Evolutionary conservation across 1,140 invertebrate genomes (phyloP).

Genomic region (Scaptomyza pallida): DNA sequence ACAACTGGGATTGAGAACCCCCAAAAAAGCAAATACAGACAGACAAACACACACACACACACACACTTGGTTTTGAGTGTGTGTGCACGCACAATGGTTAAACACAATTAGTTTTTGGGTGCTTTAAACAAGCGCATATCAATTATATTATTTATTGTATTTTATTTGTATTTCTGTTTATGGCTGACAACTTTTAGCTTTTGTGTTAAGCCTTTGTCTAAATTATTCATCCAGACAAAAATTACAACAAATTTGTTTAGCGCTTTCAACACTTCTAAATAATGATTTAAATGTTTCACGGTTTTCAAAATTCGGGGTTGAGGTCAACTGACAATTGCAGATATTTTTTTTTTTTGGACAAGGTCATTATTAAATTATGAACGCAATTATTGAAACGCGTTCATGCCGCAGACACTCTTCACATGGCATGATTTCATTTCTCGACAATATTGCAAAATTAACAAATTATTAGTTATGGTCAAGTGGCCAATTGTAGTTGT

Average conservation of each 20-base stretch:
- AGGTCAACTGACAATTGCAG: slow-evolving; percentile 25
- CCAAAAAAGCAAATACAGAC: not conserved
- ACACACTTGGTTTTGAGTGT: not conserved
- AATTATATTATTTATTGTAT: slow-evolving; percentile 72
- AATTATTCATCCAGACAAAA: slow-evolving; percentile 55
- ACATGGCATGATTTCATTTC: not conserved
- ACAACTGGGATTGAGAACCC: not conserved
- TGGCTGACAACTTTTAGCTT: slow-evolving; percentile 59
- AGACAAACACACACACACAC: not conserved
- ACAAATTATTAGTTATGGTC: slow-evolving; percentile 28
- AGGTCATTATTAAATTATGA: slow-evolving; percentile 41
- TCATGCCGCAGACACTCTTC: too few species aligned
- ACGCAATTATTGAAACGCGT: slow-evolving; percentile 12
- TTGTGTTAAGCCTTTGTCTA: slow-evolving; percentile 57
- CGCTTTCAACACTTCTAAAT: slow-evolving; percentile 1
- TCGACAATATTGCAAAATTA: slow-evolving; percentile 7
- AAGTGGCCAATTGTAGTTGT: slow-evolving; percentile 1
- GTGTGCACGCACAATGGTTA: slow-evolving; percentile 35
- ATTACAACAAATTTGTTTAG: slow-evolving; percentile 27
- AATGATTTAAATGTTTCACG: not conserved
- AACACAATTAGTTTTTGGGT: slow-evolving; percentile 68
- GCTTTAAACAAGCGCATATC: slow-evolving; percentile 65
- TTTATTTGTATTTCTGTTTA: slow-evolving; percentile 40
- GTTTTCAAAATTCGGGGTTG: not conserved
- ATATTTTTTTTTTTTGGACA: slow-evolving; percentile 21